Evolutionary conservation across 2,797 vertebrate species (phyloP).

Genomic region (Gobio occitaniae): DNA sequence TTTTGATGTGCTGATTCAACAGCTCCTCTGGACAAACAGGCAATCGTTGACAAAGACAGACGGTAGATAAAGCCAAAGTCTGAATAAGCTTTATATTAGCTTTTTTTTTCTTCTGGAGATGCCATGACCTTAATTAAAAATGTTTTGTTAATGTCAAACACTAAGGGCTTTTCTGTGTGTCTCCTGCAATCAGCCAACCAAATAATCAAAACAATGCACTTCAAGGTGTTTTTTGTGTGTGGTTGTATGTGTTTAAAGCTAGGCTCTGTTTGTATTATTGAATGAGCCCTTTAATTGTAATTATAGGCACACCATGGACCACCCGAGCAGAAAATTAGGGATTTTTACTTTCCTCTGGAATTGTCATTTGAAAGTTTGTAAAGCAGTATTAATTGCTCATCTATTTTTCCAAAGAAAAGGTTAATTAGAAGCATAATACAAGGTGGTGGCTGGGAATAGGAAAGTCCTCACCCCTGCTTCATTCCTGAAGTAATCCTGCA

Average conservation of each 20-base stretch:
- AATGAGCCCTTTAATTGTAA: constrained; percentile 67
- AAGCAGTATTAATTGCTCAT: constrained; percentile 65
- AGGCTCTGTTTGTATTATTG: constrained; percentile 62
- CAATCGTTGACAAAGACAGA: not conserved
- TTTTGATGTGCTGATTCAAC: not conserved
- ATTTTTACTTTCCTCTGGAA: constrained; percentile 62
- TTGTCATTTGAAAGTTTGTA: constrained; percentile 67
- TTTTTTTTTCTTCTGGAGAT: constrained; percentile 36
- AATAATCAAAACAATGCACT: constrained; percentile 55
- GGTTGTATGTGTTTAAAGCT: constrained; percentile 11
- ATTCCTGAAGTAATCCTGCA: constrained; percentile 10
- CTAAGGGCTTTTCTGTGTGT: constrained; percentile 37
- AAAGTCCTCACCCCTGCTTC: constrained; percentile 10
- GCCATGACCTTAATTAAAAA: constrained; percentile 47
- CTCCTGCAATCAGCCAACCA: constrained; percentile 55
- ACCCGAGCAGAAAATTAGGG: constrained; percentile 67
- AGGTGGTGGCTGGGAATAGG: constrained; percentile 18
- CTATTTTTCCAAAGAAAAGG: constrained; percentile 63
- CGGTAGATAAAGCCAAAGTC: constrained; percentile 10
- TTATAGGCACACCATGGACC: constrained; percentile 63
- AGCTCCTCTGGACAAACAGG: not conserved
- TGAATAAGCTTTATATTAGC: constrained; percentile 32
- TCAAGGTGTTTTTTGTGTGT: constrained; percentile 4
- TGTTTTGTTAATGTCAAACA: constrained; percentile 34
- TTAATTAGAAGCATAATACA: constrained; percentile 59